Evolutionary conservation across 2,888 invertebrate genomes (phyloP).

Genomic region (Lissocephala sabroskyi): DNA sequence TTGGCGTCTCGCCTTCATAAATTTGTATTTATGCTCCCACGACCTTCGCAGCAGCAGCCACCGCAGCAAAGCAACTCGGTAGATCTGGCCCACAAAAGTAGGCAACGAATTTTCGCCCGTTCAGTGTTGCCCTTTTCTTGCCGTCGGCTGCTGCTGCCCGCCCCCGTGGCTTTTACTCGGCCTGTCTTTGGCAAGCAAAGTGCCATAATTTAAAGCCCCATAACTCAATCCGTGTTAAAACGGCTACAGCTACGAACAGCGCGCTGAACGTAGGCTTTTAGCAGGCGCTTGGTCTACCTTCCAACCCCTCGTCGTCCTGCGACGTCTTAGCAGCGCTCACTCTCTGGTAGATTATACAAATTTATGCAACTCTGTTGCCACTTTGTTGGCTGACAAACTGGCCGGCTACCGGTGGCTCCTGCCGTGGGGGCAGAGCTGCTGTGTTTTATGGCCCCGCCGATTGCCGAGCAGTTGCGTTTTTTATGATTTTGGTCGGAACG

Average conservation of each 20-base stretch:
- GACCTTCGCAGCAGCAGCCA: too few species aligned
- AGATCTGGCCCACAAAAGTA: constrained; percentile 18
- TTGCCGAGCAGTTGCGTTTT: constrained; percentile 17
- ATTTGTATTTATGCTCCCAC: background rate
- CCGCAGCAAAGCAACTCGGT: background rate
- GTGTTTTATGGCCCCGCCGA: constrained; percentile 34
- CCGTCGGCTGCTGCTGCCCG: too few species aligned
- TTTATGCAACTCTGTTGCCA: constrained; percentile 57
- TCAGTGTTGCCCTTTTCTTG: background rate
- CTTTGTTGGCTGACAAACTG: constrained; percentile 22
- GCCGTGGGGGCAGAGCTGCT: too few species aligned
- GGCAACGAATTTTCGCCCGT: constrained; percentile 21
- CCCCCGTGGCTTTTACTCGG: background rate
- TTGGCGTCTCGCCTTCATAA: too few species aligned
- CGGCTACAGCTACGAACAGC: too few species aligned
- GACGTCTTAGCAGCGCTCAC: too few species aligned
- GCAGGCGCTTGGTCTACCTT: too few species aligned
- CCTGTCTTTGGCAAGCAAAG: constrained; percentile 4
- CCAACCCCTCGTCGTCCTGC: too few species aligned
- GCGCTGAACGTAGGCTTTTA: background rate
- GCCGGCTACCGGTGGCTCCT: background rate
- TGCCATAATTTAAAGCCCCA: constrained; percentile 39
- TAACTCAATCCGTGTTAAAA: constrained; percentile 45
- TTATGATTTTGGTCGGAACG: too few species aligned
- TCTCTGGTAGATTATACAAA: constrained; percentile 47